phyloP scores from a whole-genome alignment of 37 sponge, comb jelly and placozoan genomes.

The Oscarella lobularis region DNA sequence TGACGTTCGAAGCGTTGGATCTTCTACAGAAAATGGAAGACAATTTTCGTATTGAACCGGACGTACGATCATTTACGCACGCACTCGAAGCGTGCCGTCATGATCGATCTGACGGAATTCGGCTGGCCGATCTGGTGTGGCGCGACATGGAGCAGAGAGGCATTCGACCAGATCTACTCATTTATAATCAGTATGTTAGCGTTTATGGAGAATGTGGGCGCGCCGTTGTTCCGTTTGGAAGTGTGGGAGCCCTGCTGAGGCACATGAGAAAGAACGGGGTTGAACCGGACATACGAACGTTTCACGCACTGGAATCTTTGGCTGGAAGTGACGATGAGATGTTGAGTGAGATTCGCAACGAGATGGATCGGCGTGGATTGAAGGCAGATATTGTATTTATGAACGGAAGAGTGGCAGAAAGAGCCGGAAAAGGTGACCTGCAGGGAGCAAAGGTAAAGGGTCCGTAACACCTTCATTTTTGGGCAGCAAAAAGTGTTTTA shows the following conservation, averaged over 20 bases:
- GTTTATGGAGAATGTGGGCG: background rate
- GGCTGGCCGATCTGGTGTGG: background rate
- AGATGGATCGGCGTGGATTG: background rate
- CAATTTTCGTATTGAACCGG: background rate
- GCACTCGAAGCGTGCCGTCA: background rate
- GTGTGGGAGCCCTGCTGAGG: background rate
- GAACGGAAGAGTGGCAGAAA: background rate
- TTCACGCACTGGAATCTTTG: background rate
- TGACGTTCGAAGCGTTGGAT: background rate
- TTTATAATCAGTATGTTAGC: background rate
- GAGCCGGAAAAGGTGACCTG: background rate
- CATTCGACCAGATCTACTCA: background rate
- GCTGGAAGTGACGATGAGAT: background rate
- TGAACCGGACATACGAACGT: background rate
- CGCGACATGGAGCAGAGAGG: background rate
- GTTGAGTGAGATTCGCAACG: background rate
- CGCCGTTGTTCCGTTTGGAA: background rate
- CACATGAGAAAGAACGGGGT: background rate
- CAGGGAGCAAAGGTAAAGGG: background rate
- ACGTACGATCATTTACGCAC: background rate
- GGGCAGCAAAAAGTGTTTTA: background rate
- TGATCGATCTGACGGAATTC: background rate
- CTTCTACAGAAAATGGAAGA: background rate
- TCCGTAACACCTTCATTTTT: background rate
- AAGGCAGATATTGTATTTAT: background rate